phyloP scores from a whole-genome alignment of 2,797 vertebrate genomes.

The Paguma larvata region DNA sequence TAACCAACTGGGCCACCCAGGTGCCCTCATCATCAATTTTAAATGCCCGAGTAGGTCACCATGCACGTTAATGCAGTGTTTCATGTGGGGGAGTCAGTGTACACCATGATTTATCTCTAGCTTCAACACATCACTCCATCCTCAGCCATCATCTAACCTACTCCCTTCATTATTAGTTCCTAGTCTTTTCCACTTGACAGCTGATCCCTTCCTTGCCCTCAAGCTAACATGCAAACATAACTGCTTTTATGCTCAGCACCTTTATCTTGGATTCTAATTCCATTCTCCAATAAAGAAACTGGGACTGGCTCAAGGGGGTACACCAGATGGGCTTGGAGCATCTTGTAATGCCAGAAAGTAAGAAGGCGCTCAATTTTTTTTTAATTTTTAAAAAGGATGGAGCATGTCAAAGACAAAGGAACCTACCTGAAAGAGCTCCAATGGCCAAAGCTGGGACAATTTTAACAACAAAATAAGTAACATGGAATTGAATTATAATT shows the following conservation, averaged over 20 bases:
- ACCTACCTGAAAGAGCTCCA: background rate
- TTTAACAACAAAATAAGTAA: conserved; percentile 53
- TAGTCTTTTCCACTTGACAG: background rate
- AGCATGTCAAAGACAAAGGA: background rate
- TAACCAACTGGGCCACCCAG: too few species aligned
- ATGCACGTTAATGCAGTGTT: background rate
- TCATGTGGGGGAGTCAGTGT: background rate
- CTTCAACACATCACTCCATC: background rate
- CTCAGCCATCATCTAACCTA: background rate
- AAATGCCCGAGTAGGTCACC: background rate
- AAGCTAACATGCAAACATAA: background rate
- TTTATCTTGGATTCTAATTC: conserved; percentile 10
- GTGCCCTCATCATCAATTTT: background rate
- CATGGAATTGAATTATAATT: background rate
- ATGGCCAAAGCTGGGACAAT: background rate
- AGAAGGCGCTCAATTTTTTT: background rate
- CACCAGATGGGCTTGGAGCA: background rate
- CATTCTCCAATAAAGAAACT: background rate
- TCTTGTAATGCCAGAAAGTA: background rate
- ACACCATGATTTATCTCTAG: background rate
- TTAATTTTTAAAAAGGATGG: background rate
- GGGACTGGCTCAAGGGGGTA: background rate
- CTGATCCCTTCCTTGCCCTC: background rate
- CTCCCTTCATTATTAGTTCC: background rate
- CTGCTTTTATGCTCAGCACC: background rate